phyloP scores from a whole-genome alignment of 2,888 invertebrate genomes.

The Chrysotoxum bicinctum region DNA sequence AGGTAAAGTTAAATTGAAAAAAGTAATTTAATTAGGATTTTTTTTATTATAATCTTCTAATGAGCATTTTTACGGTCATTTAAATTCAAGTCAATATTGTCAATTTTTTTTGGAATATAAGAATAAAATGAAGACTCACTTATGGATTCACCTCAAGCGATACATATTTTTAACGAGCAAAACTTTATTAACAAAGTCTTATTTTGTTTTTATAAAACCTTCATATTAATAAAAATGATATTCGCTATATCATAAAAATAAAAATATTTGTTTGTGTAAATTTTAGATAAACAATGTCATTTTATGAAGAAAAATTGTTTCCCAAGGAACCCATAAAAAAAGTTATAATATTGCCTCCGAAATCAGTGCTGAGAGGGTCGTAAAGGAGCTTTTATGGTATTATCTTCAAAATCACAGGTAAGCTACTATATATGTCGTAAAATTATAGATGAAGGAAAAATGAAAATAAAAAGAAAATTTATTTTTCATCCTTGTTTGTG shows the following conservation, averaged over 20 bases:
- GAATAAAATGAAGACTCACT: neutral
- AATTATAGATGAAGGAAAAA: neutral
- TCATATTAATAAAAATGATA: conserved; percentile 1
- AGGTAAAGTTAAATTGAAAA: no score
- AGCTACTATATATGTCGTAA: conserved; percentile 7
- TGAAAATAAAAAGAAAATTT: neutral
- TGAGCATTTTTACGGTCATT: no score
- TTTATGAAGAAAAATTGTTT: conserved; percentile 14
- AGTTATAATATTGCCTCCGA: neutral
- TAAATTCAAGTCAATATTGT: neutral
- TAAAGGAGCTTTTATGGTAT: conserved; percentile 22
- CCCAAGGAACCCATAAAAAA: conserved; percentile 13
- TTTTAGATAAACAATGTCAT: conserved; percentile 15
- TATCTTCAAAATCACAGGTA: conserved; percentile 10
- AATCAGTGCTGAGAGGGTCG: conserved; percentile 5
- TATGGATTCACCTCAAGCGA: neutral
- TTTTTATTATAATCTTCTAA: no score
- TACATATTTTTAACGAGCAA: neutral
- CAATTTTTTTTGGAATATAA: neutral
- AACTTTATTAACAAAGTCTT: conserved; percentile 2
- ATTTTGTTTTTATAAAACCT: neutral
- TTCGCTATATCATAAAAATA: conserved; percentile 5
- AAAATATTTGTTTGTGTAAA: neutral
- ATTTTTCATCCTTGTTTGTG: neutral
- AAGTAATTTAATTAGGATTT: no score